Percentiles rank a stretch among this genome's conserved stretches.
Evolutionary conservation across 2,113 vertebrate genomes (phyloP).

Genomic region (Astur gentilis): DNA sequence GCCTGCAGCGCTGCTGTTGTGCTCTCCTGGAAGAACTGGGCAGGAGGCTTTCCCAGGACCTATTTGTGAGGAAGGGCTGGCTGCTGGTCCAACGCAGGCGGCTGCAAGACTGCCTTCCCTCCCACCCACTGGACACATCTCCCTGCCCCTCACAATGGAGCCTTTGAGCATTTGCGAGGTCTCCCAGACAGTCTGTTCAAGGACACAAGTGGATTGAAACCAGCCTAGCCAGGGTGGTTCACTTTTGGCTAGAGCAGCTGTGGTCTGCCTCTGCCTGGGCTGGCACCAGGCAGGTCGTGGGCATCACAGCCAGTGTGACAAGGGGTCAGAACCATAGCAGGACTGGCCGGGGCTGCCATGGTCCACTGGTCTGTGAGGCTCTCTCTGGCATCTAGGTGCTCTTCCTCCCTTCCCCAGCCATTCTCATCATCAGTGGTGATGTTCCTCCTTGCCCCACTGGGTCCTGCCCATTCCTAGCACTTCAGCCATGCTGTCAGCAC

Average conservation of each 20-base stretch:
- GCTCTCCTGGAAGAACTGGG: background rate
- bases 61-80: background rate
- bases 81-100: background rate
- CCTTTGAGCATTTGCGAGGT: background rate
- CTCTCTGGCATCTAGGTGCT: background rate
- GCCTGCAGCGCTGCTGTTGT: background rate
- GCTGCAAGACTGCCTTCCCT: background rate
- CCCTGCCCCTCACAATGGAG: background rate
- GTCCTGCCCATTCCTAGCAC: background rate
- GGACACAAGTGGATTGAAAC: background rate
- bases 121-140: background rate
- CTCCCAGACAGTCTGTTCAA: background rate
- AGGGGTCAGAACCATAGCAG: background rate
- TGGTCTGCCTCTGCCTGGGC: background rate
- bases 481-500: background rate
- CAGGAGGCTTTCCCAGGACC: conserved; percentile 34
- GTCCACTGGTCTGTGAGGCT: background rate
- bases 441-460: background rate
- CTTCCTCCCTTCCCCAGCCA: background rate
- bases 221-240: background rate
- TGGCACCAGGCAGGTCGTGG: accelerated
- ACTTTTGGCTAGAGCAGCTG: background rate
- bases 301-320: accelerated
- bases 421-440: background rate
- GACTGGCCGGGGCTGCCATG: accelerated